Base-by-base conservation (phyloP, 2,113 vertebrate genomes). In the Phycodurus eques region DNA sequence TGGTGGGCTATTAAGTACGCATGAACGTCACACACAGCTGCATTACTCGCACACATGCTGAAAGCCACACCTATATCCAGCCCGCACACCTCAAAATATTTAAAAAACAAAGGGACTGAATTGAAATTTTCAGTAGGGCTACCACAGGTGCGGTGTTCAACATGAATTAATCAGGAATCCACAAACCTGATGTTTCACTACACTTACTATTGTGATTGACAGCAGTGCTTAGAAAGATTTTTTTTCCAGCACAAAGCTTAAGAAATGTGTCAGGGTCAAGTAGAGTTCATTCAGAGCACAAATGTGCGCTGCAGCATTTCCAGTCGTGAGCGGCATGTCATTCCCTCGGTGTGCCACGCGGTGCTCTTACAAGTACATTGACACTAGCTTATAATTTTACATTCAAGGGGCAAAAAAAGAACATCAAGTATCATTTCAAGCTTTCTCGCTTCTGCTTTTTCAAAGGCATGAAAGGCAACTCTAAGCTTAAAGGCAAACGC, bases 81-180 rank as follows among this genome's bases (percentile, higher is more conserved):
- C 49, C 54, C 68, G 42, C 15, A 71, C 72, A 65, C 75, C 49
- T 51, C 57, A 62, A 15, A 47, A 42, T 7, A 77, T 86, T 88
- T 88, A 83, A 87, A 84, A 87, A 88, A 83, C 71, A 76, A 75
- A 1, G 43, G 8, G 70, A 75, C 9, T 22, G 42, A 46, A 61
- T 35, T 73, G 84, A 81, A 86, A 87, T 83, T 85, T 84, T 91
- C 87, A 81, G 79, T 61, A 67, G 84, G 86, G 83, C 76, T 84
- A 82, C 85, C 84, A 84, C 85, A 89, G 86, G 87, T 90, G 83
- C 85, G 61, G 72, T 84, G 86, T 88, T 88, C 70, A 13, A 85
- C 88, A 90, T 91, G 86, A 89, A 89, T 90, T 90, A 91, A 87
- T 86, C 90, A 90, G 89, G 84, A 88, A 61, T 19, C 59, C 85